phyloP scores from a whole-genome alignment of 2,888 invertebrate species.

The Artemia sp. region DNA sequence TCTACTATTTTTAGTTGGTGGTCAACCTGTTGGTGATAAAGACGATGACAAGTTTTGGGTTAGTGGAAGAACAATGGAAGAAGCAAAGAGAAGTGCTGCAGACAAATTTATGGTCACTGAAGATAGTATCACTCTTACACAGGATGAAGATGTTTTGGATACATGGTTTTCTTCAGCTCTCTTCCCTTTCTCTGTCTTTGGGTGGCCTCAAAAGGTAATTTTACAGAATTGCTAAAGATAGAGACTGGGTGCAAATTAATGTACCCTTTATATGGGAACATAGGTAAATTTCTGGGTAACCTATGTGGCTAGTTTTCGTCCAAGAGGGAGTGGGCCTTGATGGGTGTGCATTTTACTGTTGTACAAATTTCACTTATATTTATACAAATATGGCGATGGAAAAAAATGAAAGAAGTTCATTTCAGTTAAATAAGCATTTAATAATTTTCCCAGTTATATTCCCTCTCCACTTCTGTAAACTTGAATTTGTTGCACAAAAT shows the following conservation, averaged over 20 bases:
- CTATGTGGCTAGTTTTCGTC: neutral
- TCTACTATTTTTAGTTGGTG: constrained; percentile 24
- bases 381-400: too few species aligned
- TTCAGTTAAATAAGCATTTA: too few species aligned
- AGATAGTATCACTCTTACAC: constrained; percentile 40
- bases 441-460: too few species aligned
- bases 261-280: neutral
- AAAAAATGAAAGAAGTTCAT: too few species aligned
- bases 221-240: neutral
- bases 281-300: neutral
- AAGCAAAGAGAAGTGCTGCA: constrained; percentile 62
- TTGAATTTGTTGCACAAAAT: too few species aligned
- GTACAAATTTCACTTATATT: too few species aligned
- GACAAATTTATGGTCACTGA: constrained; percentile 42
- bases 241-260: neutral
- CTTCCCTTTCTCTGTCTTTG: constrained; percentile 89
- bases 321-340: too few species aligned
- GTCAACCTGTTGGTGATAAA: constrained; percentile 22
- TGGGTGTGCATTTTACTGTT: too few species aligned
- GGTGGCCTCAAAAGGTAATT: constrained; percentile 64
- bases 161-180: constrained; percentile 98
- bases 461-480: too few species aligned
- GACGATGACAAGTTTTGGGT: constrained; percentile 43
- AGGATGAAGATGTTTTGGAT: constrained; percentile 92
- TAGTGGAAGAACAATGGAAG: constrained; percentile 42